phyloP scores from a whole-genome alignment of 1,140 invertebrate genomes.

The Tribolium castaneum region DNA sequence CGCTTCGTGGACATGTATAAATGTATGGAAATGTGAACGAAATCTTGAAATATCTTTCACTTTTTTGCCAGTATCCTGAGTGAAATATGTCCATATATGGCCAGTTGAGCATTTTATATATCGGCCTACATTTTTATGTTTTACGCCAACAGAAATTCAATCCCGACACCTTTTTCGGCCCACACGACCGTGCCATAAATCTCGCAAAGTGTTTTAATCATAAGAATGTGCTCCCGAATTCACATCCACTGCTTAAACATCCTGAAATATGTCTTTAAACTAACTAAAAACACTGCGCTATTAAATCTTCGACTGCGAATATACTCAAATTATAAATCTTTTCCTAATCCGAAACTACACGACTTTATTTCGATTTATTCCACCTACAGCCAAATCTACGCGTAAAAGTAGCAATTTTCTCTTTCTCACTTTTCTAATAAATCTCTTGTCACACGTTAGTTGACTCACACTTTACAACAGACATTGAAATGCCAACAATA shows the following conservation, averaged over 20 bases:
- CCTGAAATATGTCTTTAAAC: not conserved
- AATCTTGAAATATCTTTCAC: constrained; percentile 54
- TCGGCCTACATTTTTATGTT: constrained; percentile 46
- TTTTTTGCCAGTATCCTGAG: constrained; percentile 26
- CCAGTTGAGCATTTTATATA: constrained; percentile 49
- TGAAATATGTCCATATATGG: constrained; percentile 52
- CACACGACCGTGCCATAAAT: constrained; percentile 29
- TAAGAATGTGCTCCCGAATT: constrained; percentile 21
- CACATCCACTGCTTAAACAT: constrained; percentile 10
- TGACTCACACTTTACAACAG: constrained; percentile 14
- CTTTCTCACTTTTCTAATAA: constrained; percentile 19
- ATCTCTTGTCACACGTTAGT: constrained; percentile 15
- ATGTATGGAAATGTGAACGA: constrained; percentile 53
- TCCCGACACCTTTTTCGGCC: constrained; percentile 38
- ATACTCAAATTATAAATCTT: not conserved
- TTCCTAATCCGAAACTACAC: not conserved
- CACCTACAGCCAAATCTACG: not conserved
- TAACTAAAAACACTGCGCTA: not conserved
- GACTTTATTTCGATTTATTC: not conserved
- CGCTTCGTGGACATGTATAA: constrained; percentile 47
- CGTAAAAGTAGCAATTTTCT: constrained; percentile 6
- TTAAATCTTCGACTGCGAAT: not conserved
- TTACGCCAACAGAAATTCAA: constrained; percentile 44
- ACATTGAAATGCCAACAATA: constrained; percentile 12
- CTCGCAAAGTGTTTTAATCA: constrained; percentile 40